These are phyloP conservation scores for Carcharodon carcharias DNA, from an alignment of 2,797 vertebrate species.

Conservation along the genomic window DNA sequence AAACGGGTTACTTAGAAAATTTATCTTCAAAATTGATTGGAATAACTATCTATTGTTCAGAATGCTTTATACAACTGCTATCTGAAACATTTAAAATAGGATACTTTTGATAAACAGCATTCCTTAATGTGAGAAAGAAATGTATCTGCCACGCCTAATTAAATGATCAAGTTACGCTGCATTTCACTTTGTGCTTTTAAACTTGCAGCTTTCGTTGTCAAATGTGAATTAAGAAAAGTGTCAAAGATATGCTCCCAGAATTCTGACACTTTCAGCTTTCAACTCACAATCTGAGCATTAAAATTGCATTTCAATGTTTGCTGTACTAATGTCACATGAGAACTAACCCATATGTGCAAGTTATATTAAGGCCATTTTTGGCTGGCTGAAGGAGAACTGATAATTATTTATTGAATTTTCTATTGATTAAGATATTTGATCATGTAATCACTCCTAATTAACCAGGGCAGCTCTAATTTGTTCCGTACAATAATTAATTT, in stretches of 20 bases:
- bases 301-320: not conserved
- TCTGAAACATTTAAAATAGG: not conserved
- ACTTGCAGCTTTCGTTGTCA: not conserved
- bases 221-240: not conserved
- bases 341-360: not conserved
- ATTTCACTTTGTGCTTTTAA: not conserved
- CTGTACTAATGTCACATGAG: not conserved
- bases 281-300: not conserved
- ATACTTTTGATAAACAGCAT: not conserved
- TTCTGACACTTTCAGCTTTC: not conserved
- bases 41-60: not conserved
- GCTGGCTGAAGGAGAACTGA: not conserved
- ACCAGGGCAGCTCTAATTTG: not conserved
- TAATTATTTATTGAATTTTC: slow-evolving; percentile 3
- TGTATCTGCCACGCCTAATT: not conserved
- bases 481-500: not conserved
- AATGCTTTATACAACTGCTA: not conserved
- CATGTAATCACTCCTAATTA: not conserved
- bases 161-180: not conserved
- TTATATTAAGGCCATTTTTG: not conserved
- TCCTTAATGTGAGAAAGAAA: not conserved
- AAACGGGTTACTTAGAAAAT: not conserved
- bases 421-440: not conserved
- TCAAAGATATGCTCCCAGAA: not conserved
- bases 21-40: not conserved